Base-by-base conservation (phyloP, 2,797 vertebrate species). In the Otolemur crassicaudatus region DNA sequence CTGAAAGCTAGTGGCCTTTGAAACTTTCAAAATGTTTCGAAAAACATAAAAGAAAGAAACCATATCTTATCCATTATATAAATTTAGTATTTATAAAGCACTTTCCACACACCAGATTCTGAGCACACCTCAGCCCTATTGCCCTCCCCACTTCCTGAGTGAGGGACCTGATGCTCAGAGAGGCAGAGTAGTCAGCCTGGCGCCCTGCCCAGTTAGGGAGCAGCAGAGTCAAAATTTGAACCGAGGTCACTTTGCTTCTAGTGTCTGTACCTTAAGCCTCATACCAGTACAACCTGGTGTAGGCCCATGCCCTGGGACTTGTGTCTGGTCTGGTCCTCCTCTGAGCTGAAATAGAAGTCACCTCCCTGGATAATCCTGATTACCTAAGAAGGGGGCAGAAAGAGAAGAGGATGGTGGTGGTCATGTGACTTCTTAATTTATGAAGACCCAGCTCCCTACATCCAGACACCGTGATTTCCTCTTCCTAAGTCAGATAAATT, bases 71-170 rank as follows among this genome's bases (percentile, higher is more conserved):
- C 49, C 49, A 16, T 53, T 53, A 53, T 29, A 4, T 2, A 27
- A 40, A 29, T 14, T 16, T 17, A 19, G 7, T 60, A n/a, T 29
- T 69, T 31, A 53, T 2, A 12, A 81, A 7, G 72, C 34, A 23
- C n/a, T n/a, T 85, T 37, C 25, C 7, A 7, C 0, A 0, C 5
- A 58, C 22, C 4, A 1, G 60, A 46, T 20, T 83, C 75, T 6
- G 10, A 3, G 1, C 63, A 34, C 0, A 7, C 37, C 85, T 7
- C 25, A 53, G 37, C 11, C 31, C 34, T 3, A 1, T 11, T 3
- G 13, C 20, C 40, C 29, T 56, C n/a, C 22, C 37, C 19, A 37
- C 19, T 7, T 43, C 34, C 80, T 34, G 80, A 76, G 34, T 1
- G 17, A 63, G 31, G 72, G 16, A 14, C 10, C 65, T 25, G n/a